These are phyloP conservation scores for Grallaria varia DNA, from an alignment of 2,113 vertebrate species.

Conservation along the genomic window DNA sequence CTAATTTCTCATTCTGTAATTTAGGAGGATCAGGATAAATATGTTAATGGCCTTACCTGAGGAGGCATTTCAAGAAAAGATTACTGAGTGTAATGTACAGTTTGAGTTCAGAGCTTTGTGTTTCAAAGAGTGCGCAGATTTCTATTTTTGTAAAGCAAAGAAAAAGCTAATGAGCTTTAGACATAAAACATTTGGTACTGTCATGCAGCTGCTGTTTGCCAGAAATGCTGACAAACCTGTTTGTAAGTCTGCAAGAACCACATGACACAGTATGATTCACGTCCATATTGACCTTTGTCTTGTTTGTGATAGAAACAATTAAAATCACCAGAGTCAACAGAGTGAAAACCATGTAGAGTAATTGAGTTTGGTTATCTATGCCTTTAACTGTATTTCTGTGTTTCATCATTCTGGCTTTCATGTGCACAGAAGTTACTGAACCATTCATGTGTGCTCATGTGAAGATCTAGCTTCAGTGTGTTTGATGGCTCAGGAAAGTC, in stretches of 20 bases:
- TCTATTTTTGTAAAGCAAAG: slow-evolving; percentile 35
- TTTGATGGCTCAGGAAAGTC: slow-evolving; percentile 69
- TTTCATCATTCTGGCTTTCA: slow-evolving; percentile 63
- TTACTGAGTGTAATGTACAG: neutral
- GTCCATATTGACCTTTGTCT: slow-evolving; percentile 61
- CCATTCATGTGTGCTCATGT: slow-evolving; percentile 59
- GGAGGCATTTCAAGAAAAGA: neutral
- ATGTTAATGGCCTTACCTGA: slow-evolving; percentile 4
- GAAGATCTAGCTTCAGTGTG: slow-evolving; percentile 48
- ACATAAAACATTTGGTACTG: slow-evolving; percentile 40
- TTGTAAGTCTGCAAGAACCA: slow-evolving; percentile 34
- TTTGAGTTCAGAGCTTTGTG: neutral
- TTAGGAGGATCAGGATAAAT: neutral
- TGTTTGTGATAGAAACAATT: slow-evolving; percentile 64
- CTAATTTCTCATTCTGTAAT: neutral
- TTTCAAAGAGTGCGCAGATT: neutral
- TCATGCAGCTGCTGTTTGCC: slow-evolving; percentile 35
- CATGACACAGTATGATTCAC: slow-evolving; percentile 30
- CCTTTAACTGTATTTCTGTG: slow-evolving; percentile 50
- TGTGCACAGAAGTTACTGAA: slow-evolving; percentile 52
- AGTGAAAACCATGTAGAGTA: slow-evolving; percentile 45
- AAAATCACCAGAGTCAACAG: slow-evolving; percentile 65
- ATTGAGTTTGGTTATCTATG: slow-evolving; percentile 61
- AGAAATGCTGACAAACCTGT: slow-evolving; percentile 72
- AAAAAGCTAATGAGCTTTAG: neutral